Evolutionary conservation across 1,140 invertebrate genomes (phyloP).

Genomic region (Gonioctena quinquepunctata): DNA sequence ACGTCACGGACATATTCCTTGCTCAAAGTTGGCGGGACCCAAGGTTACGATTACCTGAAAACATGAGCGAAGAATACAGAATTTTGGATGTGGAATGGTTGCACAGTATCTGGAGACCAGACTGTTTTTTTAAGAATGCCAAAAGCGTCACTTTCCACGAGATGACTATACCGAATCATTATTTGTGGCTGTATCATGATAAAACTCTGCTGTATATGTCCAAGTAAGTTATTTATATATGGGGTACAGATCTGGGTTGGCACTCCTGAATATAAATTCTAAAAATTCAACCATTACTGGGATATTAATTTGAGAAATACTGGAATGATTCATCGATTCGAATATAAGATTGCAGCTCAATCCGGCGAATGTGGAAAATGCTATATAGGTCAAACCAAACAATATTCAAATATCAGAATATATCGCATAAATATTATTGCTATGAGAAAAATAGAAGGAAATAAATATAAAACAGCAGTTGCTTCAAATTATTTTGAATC

Average conservation of each 20-base stretch:
- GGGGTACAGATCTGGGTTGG: neutral
- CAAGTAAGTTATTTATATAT: slow-evolving; percentile 65
- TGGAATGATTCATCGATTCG: too few species aligned
- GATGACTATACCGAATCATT: slow-evolving; percentile 94
- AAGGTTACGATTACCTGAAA: slow-evolving; percentile 80
- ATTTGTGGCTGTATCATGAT: slow-evolving; percentile 88
- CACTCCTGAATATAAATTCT: neutral
- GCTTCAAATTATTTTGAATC: too few species aligned
- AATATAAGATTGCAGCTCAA: too few species aligned
- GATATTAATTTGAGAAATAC: too few species aligned
- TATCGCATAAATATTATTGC: too few species aligned
- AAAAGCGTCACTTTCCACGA: slow-evolving; percentile 92
- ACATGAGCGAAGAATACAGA: slow-evolving; percentile 90
- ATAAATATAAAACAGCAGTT: too few species aligned
- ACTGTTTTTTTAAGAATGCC: slow-evolving; percentile 92
- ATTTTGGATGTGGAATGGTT: slow-evolving; percentile 89
- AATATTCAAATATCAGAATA: too few species aligned
- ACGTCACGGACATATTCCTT: slow-evolving; percentile 89
- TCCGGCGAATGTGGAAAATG: too few species aligned
- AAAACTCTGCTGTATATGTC: slow-evolving; percentile 90
- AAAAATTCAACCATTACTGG: too few species aligned
- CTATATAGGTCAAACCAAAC: too few species aligned
- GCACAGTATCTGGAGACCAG: slow-evolving; percentile 88
- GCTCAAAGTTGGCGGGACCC: slow-evolving; percentile 91
- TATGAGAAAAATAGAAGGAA: too few species aligned